Percentiles rank a stretch among this genome's conserved stretches.
Evolutionary conservation across 2,797 vertebrate species (phyloP).

Genomic region (Acropternis orthonyx): DNA sequence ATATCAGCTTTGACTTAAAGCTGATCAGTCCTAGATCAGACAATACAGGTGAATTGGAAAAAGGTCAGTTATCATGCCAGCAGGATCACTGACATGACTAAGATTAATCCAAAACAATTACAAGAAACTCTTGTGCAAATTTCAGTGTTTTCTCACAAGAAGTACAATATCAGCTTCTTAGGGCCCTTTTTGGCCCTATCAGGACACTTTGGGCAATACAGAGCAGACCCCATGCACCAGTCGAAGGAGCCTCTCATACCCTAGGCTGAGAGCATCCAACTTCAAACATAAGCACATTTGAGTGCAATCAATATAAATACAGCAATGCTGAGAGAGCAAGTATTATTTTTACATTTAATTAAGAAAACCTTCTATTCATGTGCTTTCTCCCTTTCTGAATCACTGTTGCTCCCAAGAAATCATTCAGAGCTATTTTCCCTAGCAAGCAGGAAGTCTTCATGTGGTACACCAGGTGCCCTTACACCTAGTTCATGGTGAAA

Average conservation of each 20-base stretch:
- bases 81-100: not conserved
- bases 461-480: not conserved
- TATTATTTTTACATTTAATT: not conserved
- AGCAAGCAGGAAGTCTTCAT: not conserved
- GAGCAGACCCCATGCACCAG: not conserved
- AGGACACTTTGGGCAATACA: not conserved
- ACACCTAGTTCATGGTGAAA: not conserved
- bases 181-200: rapidly evolving
- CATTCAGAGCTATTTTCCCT: not conserved
- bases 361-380: rapidly evolving
- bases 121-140: not conserved
- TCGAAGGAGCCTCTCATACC: not conserved
- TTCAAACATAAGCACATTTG: not conserved
- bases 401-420: not conserved
- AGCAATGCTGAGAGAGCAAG: not conserved
- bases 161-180: not conserved
- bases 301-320: not conserved
- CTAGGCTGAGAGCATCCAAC: not conserved
- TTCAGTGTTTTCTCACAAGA: not conserved
- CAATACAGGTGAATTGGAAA: not conserved
- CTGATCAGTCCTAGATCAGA: constrained; percentile 15
- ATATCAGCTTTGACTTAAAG: not conserved
- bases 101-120: not conserved
- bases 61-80: not conserved
- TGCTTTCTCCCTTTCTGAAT: not conserved